Evolutionary conservation across 2,888 invertebrate species (phyloP), one percentile per base, ranked within the genome.

Genomic region (Ptilodon capucinus): DNA sequence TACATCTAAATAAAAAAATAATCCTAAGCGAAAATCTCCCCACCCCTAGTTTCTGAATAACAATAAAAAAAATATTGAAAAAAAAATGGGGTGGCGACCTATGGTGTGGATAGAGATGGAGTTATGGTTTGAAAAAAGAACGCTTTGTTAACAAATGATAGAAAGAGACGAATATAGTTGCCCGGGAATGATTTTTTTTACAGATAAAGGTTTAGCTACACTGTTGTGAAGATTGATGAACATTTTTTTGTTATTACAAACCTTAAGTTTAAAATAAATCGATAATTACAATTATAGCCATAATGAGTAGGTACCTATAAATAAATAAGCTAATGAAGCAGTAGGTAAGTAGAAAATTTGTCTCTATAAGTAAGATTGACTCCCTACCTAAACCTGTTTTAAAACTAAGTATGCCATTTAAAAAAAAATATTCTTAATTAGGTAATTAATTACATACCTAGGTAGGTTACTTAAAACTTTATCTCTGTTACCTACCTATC

Each of bases 81-180:
- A 66, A 71, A 71, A n/a, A n/a, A n/a, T n/a, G 68, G 66, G 74
- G 81, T 79, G 72, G 77, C 9, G 11, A 40, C 40, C n/a, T 9
- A 13, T 16, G 13, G 75, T 64, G 52, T 6, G 8, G 59, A 77
- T 59, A 59, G 67, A 64, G 71, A 76, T 2, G 30, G 65, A 46
- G 48, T 35, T 19, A 59, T n/a, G n/a, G n/a, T n/a, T 49, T 32
- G 46, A 17, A 58, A 39, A 67, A 71, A 73, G 67, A 69, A 63
- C 46, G 41, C 25, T 41, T 44, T 44, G 42, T 49, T 32, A 18
- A 40, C 11, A 38, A 46, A 39, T 34, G 49, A 32, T 57, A 57
- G 64, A 78, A 55, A 64, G 54, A 54, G 79, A 74, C 43, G 46
- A 57, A 46, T 56, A 48, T 63, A 54, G 46, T 46, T 45, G 48